A percentile compares a stretch with the other conserved stretches of the same genome.
phyloP scores from a whole-genome alignment of 2,113 vertebrate genomes.

The Esox niger region DNA sequence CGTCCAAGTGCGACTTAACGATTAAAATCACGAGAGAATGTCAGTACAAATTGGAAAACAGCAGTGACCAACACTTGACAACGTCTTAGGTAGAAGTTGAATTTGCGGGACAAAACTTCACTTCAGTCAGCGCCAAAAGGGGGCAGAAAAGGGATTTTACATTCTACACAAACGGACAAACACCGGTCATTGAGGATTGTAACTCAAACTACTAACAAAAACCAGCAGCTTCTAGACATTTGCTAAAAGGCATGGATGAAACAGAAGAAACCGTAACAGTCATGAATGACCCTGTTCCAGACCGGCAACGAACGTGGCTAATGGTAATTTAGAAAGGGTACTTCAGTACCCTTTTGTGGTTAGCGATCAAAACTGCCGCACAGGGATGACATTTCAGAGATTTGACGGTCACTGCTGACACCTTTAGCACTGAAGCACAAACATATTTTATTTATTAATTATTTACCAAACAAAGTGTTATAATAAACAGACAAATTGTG shows the following conservation, averaged over 20 bases:
- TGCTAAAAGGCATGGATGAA: neutral
- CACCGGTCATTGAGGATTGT: neutral
- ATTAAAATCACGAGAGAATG: conserved; percentile 2
- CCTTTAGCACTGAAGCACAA: neutral
- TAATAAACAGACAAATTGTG: neutral
- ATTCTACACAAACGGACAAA: neutral
- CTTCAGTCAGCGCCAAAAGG: neutral
- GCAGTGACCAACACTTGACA: too few relatives aligned
- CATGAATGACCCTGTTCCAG: neutral
- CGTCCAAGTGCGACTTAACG: too few relatives aligned
- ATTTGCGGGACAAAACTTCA: neutral
- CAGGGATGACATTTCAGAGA: neutral
- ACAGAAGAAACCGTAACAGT: neutral
- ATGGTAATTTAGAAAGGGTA: neutral
- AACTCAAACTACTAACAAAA: neutral
- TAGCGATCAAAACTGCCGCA: neutral
- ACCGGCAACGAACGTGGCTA: neutral
- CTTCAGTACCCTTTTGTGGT: neutral
- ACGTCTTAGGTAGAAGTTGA: neutral
- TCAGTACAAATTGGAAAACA: neutral
- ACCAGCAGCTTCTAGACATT: neutral
- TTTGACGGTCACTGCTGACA: neutral
- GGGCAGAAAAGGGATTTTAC: neutral
- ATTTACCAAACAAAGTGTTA: neutral
- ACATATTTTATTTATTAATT: neutral